Evolutionary conservation across 1,140 invertebrate genomes (phyloP), one percentile per base, ranked within the genome.

Genomic region (Halictus rubicundus): DNA sequence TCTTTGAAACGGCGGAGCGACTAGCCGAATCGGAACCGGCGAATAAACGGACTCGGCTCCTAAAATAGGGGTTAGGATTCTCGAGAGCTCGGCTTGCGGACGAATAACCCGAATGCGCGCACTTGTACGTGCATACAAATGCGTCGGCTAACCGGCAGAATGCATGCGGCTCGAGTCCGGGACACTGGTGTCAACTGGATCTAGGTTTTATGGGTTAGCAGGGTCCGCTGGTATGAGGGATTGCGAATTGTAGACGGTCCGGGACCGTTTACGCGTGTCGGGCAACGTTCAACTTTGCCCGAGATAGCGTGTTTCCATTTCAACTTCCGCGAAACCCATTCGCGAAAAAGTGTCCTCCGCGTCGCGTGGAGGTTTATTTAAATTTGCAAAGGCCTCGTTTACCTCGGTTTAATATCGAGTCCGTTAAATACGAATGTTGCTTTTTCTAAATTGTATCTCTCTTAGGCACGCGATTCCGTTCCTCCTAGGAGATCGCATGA

Each of bases 151-250:
- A 19, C 59, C 23, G 46, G 39, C 19, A 46, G 52, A 42, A 54
- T 39, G 52, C 46, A 68, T 46, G n/a, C 23, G 42, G 42, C 27
- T 16, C 59, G 42, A 27, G 71, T 64, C 60, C 37, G 61, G 61
- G 71, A 66, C 49, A 52, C 64, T 42, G 23, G 10, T 83, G 70
- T 72, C 49, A 49, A 71, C 39, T 65, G 39, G 46, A 68, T 59
- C 68, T 21, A 81, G 37, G 14, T 77, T 77, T 81, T 78, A 81
- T 78, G 49, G 52, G 46, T 81, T 54, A 73, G 3, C 57, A 68
- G 42, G 57, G 32, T 25, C 37, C 32, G n/a, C 49, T 10, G n/a
- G 59, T 21, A 71, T 69, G 42, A 60, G 32, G 57, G 54, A 59
- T 64, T 5, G 49, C 49, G 49, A 52, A 19, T 52, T 21, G 49